Conservation (phyloP, 2,113 vertebrate species). For the Tragelaphus buxtoni region DNA sequence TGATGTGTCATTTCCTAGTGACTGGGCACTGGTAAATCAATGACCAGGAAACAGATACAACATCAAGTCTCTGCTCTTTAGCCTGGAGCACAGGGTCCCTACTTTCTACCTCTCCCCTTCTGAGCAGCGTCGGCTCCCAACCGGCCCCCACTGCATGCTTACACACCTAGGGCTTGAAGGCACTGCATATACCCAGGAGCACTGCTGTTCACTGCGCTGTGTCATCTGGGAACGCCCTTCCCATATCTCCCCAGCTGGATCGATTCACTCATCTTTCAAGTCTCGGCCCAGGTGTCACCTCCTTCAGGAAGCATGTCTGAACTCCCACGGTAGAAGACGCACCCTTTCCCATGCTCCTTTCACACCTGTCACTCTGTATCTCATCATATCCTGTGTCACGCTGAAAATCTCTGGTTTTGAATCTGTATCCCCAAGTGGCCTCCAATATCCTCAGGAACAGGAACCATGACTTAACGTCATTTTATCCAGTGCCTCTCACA, state of each 20-base stretch:
- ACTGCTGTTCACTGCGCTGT: background rate
- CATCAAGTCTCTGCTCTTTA: background rate
- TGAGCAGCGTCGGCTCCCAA: background rate
- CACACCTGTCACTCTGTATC: background rate
- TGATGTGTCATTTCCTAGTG: background rate
- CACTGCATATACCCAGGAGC: accelerated
- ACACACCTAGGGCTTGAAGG: background rate
- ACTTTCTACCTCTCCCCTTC: background rate
- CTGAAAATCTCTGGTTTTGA: background rate
- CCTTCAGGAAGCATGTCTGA: background rate
- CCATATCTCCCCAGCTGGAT: background rate
- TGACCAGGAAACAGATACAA: background rate
- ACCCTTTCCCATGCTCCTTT: background rate
- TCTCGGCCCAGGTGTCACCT: background rate
- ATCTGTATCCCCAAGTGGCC: background rate
- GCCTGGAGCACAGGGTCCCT: background rate
- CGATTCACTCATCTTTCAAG: background rate
- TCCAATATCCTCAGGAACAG: background rate
- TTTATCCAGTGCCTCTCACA: background rate
- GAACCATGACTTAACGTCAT: background rate
- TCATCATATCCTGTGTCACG: background rate
- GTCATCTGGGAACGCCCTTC: background rate
- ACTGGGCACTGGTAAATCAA: background rate
- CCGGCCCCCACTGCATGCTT: background rate
- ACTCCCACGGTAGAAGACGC: background rate